Base-by-base conservation (phyloP, 2,888 invertebrate genomes). In the Oligia latruncula region DNA sequence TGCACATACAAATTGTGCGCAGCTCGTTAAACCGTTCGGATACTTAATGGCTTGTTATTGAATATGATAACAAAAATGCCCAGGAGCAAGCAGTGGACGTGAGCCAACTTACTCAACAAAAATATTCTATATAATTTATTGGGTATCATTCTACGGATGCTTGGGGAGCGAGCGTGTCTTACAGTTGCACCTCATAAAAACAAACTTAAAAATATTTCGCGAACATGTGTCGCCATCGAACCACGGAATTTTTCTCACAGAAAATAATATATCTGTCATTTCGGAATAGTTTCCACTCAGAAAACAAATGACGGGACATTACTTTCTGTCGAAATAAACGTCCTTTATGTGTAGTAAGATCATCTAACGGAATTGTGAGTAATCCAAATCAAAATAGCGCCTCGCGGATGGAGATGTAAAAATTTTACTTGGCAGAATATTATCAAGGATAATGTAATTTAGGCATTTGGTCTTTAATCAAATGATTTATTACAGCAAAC, bases 81-180 rank as follows among this genome's bases (percentile, higher is more conserved):
- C 93, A 93, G 93, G 89, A 93, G 91, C 92, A 92, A 92, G 91
- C 92, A 93, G 93, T 96, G 96, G 96, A 93, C 92, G 88, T 81
- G 93, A 95, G 96, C 96, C 96, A 97, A 96, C 90, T 93, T 93
- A 92, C 91, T 91, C 92, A 93, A 95, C 95, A 95, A 96, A 96
- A 96, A 96, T 96, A 96, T 95, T 95, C 92, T 94, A 92, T 94
- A 94, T 96, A 96, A 96, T 95, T 96, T 96, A 96, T 96, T 94
- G 91, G 91, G 91, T 94, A 95, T 93, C 93, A 95, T 95, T 96
- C 95, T 95, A 94, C 95, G 93, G 93, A 95, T 96, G 92, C 93
- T 93, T 94, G 91, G 81, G 90, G 90, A 93, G 92, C 93, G 95
- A 95, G 93, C 91, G 90, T 93, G 90, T 92, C 93, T 90, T 93